phyloP scores from a whole-genome alignment of 2,113 vertebrate genomes.

The Lonchura striata region DNA sequence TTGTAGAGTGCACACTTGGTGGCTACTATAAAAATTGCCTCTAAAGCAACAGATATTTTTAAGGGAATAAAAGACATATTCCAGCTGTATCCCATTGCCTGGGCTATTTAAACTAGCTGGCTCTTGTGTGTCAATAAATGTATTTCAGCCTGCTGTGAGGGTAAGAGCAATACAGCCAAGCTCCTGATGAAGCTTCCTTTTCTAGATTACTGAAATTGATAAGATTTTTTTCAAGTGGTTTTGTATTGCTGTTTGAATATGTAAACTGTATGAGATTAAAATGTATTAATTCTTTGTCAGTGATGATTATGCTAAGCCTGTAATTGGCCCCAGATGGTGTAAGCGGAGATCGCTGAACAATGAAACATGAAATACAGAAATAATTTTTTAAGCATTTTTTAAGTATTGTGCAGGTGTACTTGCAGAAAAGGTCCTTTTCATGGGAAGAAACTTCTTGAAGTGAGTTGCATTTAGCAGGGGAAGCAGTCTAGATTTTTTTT shows the following conservation, averaged over 20 bases:
- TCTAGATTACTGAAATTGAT: not conserved
- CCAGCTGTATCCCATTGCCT: not conserved
- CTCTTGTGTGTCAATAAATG: not conserved
- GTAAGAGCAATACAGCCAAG: not conserved
- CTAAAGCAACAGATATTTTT: not conserved
- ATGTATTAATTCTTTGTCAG: not conserved
- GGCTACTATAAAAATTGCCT: not conserved
- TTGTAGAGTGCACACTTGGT: not conserved
- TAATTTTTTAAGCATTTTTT: not conserved
- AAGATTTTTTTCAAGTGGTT: constrained; percentile 16
- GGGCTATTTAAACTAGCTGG: not conserved
- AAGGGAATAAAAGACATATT: not conserved
- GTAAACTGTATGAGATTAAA: not conserved
- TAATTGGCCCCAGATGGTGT: not conserved
- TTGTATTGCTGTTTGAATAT: not conserved
- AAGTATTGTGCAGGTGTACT: not conserved
- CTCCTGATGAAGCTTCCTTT: not conserved
- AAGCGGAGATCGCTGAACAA: not conserved
- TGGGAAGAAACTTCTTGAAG: not conserved
- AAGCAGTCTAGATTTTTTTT: not conserved
- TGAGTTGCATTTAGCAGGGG: not conserved
- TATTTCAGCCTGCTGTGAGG: not conserved
- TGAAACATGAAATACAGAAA: not conserved
- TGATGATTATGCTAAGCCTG: not conserved
- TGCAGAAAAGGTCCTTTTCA: not conserved